Evolutionary conservation across 2,888 invertebrate genomes (phyloP).

Genomic region (Nomada ferruginata): DNA sequence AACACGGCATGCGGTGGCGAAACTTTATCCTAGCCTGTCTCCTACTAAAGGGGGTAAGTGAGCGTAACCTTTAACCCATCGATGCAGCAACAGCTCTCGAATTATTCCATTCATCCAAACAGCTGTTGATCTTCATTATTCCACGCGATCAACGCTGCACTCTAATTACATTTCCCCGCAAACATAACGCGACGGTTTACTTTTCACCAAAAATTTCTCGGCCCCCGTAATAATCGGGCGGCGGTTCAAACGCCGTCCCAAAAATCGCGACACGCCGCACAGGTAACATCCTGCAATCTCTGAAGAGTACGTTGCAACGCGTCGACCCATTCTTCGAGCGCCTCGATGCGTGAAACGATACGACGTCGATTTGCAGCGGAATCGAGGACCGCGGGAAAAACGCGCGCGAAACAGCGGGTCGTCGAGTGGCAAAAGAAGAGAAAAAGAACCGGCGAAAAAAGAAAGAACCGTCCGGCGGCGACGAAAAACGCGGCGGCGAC

Average conservation of each 20-base stretch:
- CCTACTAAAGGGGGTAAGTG: slow-evolving; percentile 85
- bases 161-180: too few relatives aligned
- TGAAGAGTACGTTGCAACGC: too few relatives aligned
- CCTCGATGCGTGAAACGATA: neutral
- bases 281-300: too few relatives aligned
- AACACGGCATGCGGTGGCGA: slow-evolving; percentile 85
- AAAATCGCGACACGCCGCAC: too few relatives aligned
- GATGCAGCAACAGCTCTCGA: neutral
- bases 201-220: too few relatives aligned
- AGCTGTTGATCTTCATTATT: too few relatives aligned
- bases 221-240: too few relatives aligned
- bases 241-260: neutral
- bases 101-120: neutral
- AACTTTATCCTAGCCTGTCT: slow-evolving; percentile 84
- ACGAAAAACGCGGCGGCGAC: slow-evolving; percentile 28
- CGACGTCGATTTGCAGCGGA: neutral
- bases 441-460: neutral
- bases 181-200: too few relatives aligned
- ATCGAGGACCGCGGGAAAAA: too few relatives aligned
- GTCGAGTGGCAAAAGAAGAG: neutral
- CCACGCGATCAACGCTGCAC: too few relatives aligned
- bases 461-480: slow-evolving; percentile 23
- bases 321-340: too few relatives aligned
- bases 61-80: neutral
- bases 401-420: too few relatives aligned